A percentile compares a stretch with the other conserved stretches of the same genome.
These are phyloP conservation scores for Gadus macrocephalus DNA, from an alignment of 2,113 vertebrate genomes.

Conservation along the genomic window DNA sequence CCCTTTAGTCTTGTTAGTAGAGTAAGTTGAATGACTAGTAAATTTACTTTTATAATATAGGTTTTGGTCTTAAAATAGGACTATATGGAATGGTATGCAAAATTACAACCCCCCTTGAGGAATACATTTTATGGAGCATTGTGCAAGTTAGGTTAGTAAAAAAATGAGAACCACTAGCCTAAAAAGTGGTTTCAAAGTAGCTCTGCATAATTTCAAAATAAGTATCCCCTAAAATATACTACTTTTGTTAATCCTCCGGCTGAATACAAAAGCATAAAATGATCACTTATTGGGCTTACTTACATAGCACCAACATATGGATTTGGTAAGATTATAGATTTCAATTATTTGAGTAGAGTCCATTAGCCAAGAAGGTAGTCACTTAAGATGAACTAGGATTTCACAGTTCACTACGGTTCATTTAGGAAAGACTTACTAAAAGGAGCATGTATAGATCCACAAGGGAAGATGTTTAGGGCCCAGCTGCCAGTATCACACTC, in stretches of 20 bases:
- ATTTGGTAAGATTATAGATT: not conserved
- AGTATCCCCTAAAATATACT: not conserved
- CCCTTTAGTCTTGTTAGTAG: too few species aligned
- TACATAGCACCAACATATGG: conserved; percentile 9
- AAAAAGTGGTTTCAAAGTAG: too few species aligned
- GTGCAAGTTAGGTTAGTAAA: too few species aligned
- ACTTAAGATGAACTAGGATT: not conserved
- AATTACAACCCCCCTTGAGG: too few species aligned
- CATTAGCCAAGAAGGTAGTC: conserved; percentile 10
- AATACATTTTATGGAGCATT: too few species aligned
- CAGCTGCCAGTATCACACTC: conserved; percentile 40
- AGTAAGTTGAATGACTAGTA: too few species aligned
- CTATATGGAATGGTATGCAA: too few species aligned
- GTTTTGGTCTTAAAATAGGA: too few species aligned
- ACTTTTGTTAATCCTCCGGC: not conserved
- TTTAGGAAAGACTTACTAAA: conserved; percentile 14
- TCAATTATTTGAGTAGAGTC: not conserved
- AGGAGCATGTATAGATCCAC: conserved; percentile 4
- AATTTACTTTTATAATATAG: too few species aligned
- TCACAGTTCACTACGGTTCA: conserved; percentile 1
- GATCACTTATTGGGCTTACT: not conserved
- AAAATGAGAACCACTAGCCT: too few species aligned
- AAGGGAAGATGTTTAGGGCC: conserved; percentile 15
- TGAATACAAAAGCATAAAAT: not conserved
- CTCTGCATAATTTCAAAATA: too few species aligned